phyloP scores from a whole-genome alignment of 2,888 invertebrate species.

The Polia nebulosa region DNA sequence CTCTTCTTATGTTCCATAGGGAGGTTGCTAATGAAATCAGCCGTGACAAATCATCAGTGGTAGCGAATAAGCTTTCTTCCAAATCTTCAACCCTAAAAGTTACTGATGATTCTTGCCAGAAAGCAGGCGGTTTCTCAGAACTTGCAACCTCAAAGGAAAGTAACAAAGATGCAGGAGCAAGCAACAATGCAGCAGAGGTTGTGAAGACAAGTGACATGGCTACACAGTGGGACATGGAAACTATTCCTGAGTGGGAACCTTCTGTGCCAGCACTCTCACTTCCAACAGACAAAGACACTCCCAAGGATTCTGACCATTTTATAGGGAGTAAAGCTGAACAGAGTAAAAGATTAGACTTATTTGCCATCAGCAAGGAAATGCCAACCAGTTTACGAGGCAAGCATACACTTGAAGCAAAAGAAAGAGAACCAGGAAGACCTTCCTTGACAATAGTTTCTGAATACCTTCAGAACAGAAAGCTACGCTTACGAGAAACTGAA shows the following conservation, averaged over 20 bases:
- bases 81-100: constrained; percentile 66
- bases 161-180: constrained; percentile 55
- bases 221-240: constrained; percentile 83
- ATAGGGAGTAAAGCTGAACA: constrained; percentile 74
- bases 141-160: constrained; percentile 56
- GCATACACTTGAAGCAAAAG: constrained; percentile 64
- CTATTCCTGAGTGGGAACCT: constrained; percentile 79
- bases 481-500: constrained; percentile 80
- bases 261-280: constrained; percentile 77
- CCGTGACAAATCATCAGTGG: constrained; percentile 79
- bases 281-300: constrained; percentile 75
- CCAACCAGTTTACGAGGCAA: constrained; percentile 82
- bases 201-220: constrained; percentile 79
- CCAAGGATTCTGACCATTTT: constrained; percentile 73
- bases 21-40: constrained; percentile 86
- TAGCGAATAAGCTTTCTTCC: constrained; percentile 71
- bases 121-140: constrained; percentile 42
- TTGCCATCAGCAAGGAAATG: constrained; percentile 88
- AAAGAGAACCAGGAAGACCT: constrained; percentile 71
- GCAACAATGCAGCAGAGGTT: constrained; percentile 52
- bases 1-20: constrained; percentile 69
- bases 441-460: constrained; percentile 84
- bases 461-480: constrained; percentile 83
- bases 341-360: constrained; percentile 79
- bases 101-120: constrained; percentile 55